A percentile compares a stretch with the other conserved stretches of the same genome.
Conservation (phyloP, 2,113 vertebrate genomes). For the Spilogale gracilis region DNA sequence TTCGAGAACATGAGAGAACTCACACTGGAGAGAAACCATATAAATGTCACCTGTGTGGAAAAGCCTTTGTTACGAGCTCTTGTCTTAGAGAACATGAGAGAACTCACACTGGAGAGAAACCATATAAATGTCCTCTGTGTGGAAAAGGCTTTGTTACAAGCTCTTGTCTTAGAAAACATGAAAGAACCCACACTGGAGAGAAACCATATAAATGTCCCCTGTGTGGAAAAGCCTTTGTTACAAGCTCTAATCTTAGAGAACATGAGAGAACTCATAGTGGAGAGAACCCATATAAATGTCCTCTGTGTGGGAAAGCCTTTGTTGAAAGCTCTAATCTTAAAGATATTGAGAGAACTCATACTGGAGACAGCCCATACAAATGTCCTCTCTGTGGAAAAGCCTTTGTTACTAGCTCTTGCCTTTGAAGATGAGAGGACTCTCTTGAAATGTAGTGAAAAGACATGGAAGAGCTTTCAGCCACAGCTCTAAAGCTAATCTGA, state of each 20-base stretch:
- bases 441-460: not conserved
- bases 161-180: not conserved
- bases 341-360: not conserved
- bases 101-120: not conserved
- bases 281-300: not conserved
- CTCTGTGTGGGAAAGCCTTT: not conserved
- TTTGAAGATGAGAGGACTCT: not conserved
- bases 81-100: not conserved
- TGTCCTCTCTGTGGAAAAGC: not conserved
- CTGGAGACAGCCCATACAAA: not conserved
- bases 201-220: not conserved
- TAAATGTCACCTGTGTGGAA: not conserved
- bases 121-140: not conserved
- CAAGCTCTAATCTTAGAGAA: not conserved
- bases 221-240: not conserved
- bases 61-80: not conserved
- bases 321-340: not conserved
- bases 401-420: not conserved
- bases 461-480: not conserved
- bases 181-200: not conserved
- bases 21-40: not conserved
- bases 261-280: not conserved
- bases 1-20: not conserved
- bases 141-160: not conserved
- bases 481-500: not conserved